Evolutionary conservation across 2,113 vertebrate genomes (phyloP), one percentile per base, ranked within the genome.

Genomic region (Pygoscelis antarcticus): DNA sequence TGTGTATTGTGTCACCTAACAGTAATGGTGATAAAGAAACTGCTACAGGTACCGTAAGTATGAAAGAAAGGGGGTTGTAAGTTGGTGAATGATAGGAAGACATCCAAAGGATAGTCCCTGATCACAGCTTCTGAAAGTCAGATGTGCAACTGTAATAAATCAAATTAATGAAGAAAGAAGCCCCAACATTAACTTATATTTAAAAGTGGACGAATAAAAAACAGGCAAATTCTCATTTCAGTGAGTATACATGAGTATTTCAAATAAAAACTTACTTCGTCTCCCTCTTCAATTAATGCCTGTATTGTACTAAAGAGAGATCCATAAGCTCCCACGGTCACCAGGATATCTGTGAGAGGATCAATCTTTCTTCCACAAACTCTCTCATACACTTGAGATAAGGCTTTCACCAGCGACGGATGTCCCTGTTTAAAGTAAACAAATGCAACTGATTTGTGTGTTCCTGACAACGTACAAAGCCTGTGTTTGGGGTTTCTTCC

Each of bases 241-340:
- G 25, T 2, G 1, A 69, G 19, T 36, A 38, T 14, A 46, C 0
- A 0, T 51, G 46, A 90, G 20, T 80, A 91, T 54, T 92, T 75
- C 8, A 36, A 80, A 34, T 47, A 90, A 66, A 95, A 61, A 96
- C 97, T 97, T 93, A 99, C 99, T 98, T 99, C 99, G 52, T 99
- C 99, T 75, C 99, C 99, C 44, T 98, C 98, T 49, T 99, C 99
- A 84, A 99, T 98, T 76, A 99, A 96, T 32, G 96, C 99, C 77
- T 99, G 99, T 87, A 99, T 98, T 88, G 98, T 93, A 93, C 98
- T 98, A 77, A 99, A 99, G 57, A 99, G 98, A 90, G 99, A 99
- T 19, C 99, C 99, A 46, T 99, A 99, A 47, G 97, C 99, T 82
- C 99, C 99, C 7, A 99, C 98, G 2, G 99, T 99, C 65, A 99